Evolutionary conservation across 2,888 invertebrate genomes (phyloP), one percentile per base, ranked within the genome.

Genomic region (Eristalinus sepulchralis): DNA sequence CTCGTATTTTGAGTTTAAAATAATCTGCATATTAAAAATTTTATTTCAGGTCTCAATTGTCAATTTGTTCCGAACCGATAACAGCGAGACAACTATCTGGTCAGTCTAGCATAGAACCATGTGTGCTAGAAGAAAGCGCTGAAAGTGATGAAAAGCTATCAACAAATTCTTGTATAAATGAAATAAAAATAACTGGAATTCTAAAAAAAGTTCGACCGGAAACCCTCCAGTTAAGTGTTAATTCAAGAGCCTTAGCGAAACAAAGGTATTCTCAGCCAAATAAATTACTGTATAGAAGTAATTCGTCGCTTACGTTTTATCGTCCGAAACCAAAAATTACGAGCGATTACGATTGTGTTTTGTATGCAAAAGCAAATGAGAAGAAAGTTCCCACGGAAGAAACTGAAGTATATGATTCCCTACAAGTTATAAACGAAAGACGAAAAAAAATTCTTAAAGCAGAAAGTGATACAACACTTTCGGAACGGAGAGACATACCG

Each of bases 401-500:
- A 4, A 89, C 90, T 53, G 90, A 91, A 27, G 89, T 90, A 83
- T 92, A 92, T 88, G 93, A 93, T 83, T 93, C 92, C 0, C 89
- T 92, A 13, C 89, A 90, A 79, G 92, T 93, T 6, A 93, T 93
- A 57, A 92, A 91, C 68, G 93, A 93, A 76, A 89, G 93, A 3
- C 90, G 93, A 4, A 90, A 89, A 66, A 93, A 91, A 22, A 89
- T 93, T 76, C 88, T 93, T 11, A 91, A 91, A 75, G 90, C 92
- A 0, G 91, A 92, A n/a, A 92, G 92, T 11, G 92, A 92, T 70
- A 91, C 91, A 5, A 91, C 91, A 0, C 66, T 92, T 47, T 64
- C 5, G 98, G 98, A 89, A 47, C 17, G n/a, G 6, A 47, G 47
- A 47, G 47, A 47, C 3, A 13, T 39, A n/a, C 47, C n/a, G 17